These are phyloP conservation scores for Arizona elegans DNA, from an alignment of 2,113 vertebrate genomes.

Conservation along the genomic window DNA sequence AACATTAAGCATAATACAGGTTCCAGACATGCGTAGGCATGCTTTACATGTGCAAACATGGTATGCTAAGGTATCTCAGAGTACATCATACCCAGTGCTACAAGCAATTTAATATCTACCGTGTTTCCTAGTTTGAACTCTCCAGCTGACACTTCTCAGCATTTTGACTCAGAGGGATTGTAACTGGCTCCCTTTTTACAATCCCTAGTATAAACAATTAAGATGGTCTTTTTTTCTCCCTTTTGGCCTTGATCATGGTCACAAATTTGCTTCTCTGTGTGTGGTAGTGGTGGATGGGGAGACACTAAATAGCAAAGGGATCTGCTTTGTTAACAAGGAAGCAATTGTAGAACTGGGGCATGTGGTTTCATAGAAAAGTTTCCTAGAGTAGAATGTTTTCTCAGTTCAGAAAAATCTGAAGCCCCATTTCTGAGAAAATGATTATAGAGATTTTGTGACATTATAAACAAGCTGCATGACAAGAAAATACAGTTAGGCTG, in stretches of 20 bases:
- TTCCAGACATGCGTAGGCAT: accelerated
- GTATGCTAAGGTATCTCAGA: background rate
- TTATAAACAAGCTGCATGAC: background rate
- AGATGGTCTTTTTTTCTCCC: background rate
- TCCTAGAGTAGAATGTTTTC: background rate
- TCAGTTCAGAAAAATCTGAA: conserved; percentile 25
- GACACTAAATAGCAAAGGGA: background rate
- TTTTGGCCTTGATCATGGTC: conserved; percentile 10
- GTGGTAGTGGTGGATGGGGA: background rate
- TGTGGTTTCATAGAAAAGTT: conserved; percentile 9
- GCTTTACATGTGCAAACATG: accelerated
- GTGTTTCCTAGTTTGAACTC: conserved; percentile 24
- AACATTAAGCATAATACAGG: background rate
- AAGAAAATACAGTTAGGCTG: background rate
- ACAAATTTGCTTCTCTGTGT: background rate
- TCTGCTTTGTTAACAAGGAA: background rate
- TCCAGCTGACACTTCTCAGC: background rate
- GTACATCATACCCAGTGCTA: background rate
- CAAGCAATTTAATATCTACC: conserved; percentile 17
- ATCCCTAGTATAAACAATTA: background rate
- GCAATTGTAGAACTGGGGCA: background rate
- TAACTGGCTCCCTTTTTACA: background rate
- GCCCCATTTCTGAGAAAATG: background rate
- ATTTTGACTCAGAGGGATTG: accelerated
- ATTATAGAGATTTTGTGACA: conserved; percentile 8